Base-by-base conservation (phyloP, 1,140 invertebrate genomes). In the Drosophila saltans region DNA sequence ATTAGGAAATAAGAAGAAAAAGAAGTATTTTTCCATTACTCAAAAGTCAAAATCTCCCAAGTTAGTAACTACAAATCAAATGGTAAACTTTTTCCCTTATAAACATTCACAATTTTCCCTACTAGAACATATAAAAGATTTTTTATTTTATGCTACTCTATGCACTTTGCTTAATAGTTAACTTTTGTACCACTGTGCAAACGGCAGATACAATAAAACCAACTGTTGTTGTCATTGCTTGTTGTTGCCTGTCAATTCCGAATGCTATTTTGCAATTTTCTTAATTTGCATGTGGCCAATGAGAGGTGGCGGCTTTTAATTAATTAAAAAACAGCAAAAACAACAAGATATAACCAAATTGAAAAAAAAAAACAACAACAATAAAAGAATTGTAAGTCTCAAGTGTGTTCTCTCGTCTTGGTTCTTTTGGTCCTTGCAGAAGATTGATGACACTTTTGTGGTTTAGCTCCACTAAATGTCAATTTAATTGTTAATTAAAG, bases 401-500 rank as follows among this genome's bases (percentile, higher is more conserved):
- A 66, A 73, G 80, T 78, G 80, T 69, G 80, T 88, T 88, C 45
- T 52, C 67, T 62, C 72, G 84, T 89, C 84, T 78, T 89, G 55
- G 60, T 52, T 10, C 36, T 43, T 8, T 26, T 33, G 63, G 62
- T 70, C 72, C 69, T 73, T 79, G 72, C 72, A 76, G 75, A 89
- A 89, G 84, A 89, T 89, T 89, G 84, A 89, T 89, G 78, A 76
- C 72, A 70, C 80, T 79, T 79, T 81, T 83, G 62, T 60, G 58
- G 63, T 69, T 86, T 66, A 26, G 21, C 21, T 52, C 7, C 73
- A 36, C 71, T 63, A 89, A 88, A 88, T 89, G 69, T 77, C 58
- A 83, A 80, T 88, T 88, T 88, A 89, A 89, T 88, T 89, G 83
- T 73, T 79, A 88, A 88, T 88, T 89, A 88, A 88, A 71, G 77